phyloP scores from a whole-genome alignment of 1,140 invertebrate species.

The Atopsyche davidsoni region DNA sequence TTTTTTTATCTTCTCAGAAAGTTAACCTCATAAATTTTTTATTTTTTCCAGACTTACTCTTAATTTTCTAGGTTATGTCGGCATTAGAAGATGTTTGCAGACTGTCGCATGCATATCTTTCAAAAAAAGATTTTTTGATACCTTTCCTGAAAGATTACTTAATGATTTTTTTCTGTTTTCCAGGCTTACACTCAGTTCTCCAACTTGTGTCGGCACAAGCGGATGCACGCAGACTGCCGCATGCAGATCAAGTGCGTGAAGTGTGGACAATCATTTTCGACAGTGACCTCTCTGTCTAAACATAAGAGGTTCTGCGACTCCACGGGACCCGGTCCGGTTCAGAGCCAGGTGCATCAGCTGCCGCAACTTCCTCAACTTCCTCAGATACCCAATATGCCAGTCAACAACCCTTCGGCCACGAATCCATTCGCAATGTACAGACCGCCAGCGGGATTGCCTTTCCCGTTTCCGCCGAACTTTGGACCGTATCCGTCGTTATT shows the following conservation, averaged over 20 bases:
- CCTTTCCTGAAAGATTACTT: slow-evolving; percentile 14
- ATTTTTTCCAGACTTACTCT: no score
- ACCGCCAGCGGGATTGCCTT: slow-evolving; percentile 38
- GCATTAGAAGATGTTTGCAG: no score
- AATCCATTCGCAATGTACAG: slow-evolving; percentile 66
- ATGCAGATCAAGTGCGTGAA: slow-evolving; percentile 86
- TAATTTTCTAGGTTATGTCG: no score
- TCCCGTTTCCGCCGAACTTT: slow-evolving; percentile 56
- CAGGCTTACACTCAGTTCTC: slow-evolving; percentile 99
- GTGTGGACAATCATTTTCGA: slow-evolving; percentile 87
- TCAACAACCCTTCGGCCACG: slow-evolving; percentile 47
- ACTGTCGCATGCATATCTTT: no score
- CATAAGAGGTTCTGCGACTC: slow-evolving; percentile 81
- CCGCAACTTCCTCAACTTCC: slow-evolving; percentile 46
- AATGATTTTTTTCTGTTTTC: slow-evolving; percentile 41
- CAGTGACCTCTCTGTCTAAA: slow-evolving; percentile 75
- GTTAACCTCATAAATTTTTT: no score
- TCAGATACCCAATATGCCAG: slow-evolving; percentile 42
- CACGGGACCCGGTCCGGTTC: slow-evolving; percentile 44
- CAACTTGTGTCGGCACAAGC: slow-evolving; percentile 97
- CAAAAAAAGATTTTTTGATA: no score
- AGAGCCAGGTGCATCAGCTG: slow-evolving; percentile 41
- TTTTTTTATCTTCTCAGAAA: no score
- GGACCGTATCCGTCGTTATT: slow-evolving; percentile 57
- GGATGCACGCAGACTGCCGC: slow-evolving; percentile 92